These are phyloP conservation scores for Eucidaris tribuloides DNA, from an alignment of 35 echinoderm and acorn worm species.

Conservation along the genomic window DNA sequence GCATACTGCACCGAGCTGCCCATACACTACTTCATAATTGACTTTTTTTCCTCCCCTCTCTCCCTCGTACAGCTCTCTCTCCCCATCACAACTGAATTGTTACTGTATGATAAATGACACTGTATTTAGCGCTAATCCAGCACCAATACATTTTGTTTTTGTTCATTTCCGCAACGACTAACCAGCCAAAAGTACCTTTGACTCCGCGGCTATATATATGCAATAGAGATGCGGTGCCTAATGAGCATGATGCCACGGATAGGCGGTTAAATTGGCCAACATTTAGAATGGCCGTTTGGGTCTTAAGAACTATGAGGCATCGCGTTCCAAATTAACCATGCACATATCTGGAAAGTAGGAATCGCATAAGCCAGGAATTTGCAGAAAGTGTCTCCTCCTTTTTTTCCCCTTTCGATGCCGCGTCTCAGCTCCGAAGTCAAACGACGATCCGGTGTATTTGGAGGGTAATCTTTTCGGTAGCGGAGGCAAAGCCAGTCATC, in stretches of 20 bases:
- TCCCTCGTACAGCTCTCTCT: neutral
- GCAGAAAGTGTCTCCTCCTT: neutral
- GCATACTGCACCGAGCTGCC: neutral
- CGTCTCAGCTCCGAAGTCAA: neutral
- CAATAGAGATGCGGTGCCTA: neutral
- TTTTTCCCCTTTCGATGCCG: neutral
- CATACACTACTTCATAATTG: neutral
- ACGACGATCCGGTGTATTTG: neutral
- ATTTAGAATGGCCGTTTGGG: neutral
- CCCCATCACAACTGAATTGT: neutral
- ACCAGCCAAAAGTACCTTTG: constrained; percentile 10
- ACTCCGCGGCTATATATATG: neutral
- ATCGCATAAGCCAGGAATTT: neutral
- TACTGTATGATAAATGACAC: constrained; percentile 14
- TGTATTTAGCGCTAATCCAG: constrained; percentile 12
- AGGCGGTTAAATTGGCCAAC: neutral
- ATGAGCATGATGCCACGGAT: neutral
- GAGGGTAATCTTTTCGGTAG: neutral
- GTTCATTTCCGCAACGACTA: constrained; percentile 30
- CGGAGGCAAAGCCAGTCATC: neutral
- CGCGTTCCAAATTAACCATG: neutral
- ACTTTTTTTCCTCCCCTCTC: neutral
- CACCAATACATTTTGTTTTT: constrained; percentile 18
- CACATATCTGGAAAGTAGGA: neutral
- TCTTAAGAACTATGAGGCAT: constrained; percentile 28